Percentiles rank a stretch among this genome's conserved stretches.
These are phyloP conservation scores for Coremacera marginata DNA, from an alignment of 2,888 invertebrate genomes.

Conservation along the genomic window DNA sequence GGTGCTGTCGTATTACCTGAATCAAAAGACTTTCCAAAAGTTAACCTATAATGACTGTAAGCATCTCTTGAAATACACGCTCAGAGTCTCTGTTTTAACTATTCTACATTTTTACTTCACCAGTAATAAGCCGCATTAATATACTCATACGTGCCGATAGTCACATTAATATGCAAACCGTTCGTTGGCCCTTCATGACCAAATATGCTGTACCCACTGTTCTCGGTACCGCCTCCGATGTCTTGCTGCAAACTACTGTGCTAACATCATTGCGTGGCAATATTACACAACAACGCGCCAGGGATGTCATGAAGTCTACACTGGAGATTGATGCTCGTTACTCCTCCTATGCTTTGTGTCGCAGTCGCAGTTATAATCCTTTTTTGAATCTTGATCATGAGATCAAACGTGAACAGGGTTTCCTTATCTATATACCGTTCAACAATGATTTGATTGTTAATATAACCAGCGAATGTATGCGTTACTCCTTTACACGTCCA, in stretches of 20 bases:
- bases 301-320: conserved; percentile 73
- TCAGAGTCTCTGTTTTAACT: no score
- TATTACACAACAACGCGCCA: conserved; percentile 73
- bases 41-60: conserved; percentile 75
- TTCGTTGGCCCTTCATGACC: conserved; percentile 72
- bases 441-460: conserved; percentile 69
- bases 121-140: conserved; percentile 73
- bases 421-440: conserved; percentile 77
- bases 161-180: conserved; percentile 74
- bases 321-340: conserved; percentile 76
- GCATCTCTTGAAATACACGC: conserved; percentile 58
- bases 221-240: conserved; percentile 72
- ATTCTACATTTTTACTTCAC: conserved; percentile 40
- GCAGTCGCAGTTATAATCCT: conserved; percentile 73
- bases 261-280: conserved; percentile 79
- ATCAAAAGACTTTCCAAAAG: conserved; percentile 75
- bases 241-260: conserved; percentile 69
- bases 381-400: conserved; percentile 76
- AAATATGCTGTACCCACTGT: conserved; percentile 73
- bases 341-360: conserved; percentile 71
- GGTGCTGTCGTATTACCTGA: conserved; percentile 76
- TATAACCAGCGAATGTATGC: conserved; percentile 59
- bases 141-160: conserved; percentile 74
- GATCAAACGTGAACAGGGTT: conserved; percentile 77
- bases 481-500: conserved; percentile 65